Evolutionary conservation across 2,797 vertebrate genomes (phyloP), one percentile per base, ranked within the genome.

Genomic region (Hephaestus fuliginosus): DNA sequence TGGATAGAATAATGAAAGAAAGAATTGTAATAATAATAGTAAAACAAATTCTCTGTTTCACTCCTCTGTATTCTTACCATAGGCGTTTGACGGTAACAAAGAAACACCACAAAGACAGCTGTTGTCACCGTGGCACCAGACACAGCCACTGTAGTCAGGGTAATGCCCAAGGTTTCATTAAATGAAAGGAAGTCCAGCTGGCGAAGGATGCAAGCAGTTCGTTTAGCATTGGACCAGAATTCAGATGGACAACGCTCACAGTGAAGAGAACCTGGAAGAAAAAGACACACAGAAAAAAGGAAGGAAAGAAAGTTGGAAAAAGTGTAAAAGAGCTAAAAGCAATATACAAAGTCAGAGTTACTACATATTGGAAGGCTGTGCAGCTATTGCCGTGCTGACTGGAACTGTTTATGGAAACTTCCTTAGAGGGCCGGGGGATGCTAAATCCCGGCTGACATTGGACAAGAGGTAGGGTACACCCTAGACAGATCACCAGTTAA

Each of bases 141-240:
- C 41, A 93, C 69, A 58, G 95, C 93, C 7, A 67, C 93, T 48
- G 91, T 78, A 0, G 90, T 92, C 72, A 95, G 80, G 15, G 92
- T 91, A 25, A 95, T 92, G 44, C 95, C 95, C 81, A 95, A 74
- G 0, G 94, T 93, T 72, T 96, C 95, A 60, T 93, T 83, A 51
- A 94, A 95, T 36, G 95, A 93, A 2, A 96, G 94, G 64, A 95
- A 96, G 79, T 96, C 95, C 90, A 96, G 18, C 0, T 88, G 70
- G 67, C 87, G 82, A 72, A 79, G 92, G 64, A 96, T 53, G 65
- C 96, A 95, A 44, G 85, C 83, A 0, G 91, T 95, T 25, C n/a
- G 85, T 10, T 88, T 20, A 33, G 49, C 41, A 64, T 89, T 95
- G 56, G 95, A 93, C 96, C 95, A 96, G 44, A 92, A 93, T 52